Percentiles rank a stretch among this genome's conserved stretches.
Conservation (phyloP, 2,888 invertebrate genomes). For the Meiosimyza platycephala region DNA sequence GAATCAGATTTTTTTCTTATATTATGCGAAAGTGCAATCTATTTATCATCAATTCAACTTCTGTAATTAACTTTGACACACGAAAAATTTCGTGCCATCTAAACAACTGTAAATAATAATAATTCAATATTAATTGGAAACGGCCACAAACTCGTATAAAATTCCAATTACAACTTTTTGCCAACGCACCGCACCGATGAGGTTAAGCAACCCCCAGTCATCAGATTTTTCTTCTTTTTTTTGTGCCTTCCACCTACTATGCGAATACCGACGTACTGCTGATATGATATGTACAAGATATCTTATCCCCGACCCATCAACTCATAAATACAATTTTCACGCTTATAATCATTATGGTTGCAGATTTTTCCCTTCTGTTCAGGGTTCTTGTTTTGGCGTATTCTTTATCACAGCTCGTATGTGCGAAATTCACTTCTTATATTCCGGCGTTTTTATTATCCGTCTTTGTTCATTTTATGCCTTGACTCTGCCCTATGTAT, state of each 20-base stretch:
- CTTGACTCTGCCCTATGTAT: neutral
- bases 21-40: neutral
- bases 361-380: neutral
- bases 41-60: conserved; percentile 19
- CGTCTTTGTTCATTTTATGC: conserved; percentile 5
- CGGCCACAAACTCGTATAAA: conserved; percentile 18
- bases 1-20: too few species aligned
- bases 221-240: neutral
- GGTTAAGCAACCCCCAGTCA: neutral
- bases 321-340: conserved; percentile 26
- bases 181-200: too few species aligned
- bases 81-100: neutral
- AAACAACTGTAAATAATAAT: conserved; percentile 24
- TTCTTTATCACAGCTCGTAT: neutral
- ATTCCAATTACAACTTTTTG: conserved; percentile 23
- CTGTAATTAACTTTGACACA: conserved; percentile 20
- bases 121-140: conserved; percentile 26
- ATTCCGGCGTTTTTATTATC: conserved; percentile 1
- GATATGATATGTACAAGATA: neutral
- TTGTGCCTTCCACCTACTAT: neutral
- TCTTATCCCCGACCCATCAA: neutral
- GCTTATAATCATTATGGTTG: conserved; percentile 19
- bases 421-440: conserved; percentile 9
- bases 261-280: neutral
- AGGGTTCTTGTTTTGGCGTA: conserved; percentile 3